Base-by-base conservation (phyloP, 1,140 invertebrate species). In the Drosophila nigromelanica region DNA sequence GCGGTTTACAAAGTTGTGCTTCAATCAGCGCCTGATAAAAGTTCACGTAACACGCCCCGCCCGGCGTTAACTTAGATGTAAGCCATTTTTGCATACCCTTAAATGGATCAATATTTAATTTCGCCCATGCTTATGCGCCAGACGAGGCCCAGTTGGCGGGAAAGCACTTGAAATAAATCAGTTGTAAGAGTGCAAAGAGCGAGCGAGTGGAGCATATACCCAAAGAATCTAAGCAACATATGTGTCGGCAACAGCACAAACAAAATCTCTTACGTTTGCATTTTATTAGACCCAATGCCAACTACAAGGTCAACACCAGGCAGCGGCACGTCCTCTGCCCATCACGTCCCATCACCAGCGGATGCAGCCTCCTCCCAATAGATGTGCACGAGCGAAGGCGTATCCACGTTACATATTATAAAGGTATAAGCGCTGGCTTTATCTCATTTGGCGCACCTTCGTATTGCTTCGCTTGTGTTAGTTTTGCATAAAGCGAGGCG, bases 51-150 rank as follows among this genome's bases (percentile, higher is more conserved):
- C 58, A 50, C 39, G 39, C 50, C 35, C 27, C 43, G 15, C 30
- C 27, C 18, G 47, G 24, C 30, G 43, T 15, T 75, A 47, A 37
- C 59, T 18, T 43, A 60, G 73, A 58, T 76, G 69, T 68, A 61
- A 73, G 62, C 56, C 69, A 50, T 69, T 73, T 76, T 76, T 73
- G 58, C 64, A 58, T 60, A 35, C 4, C 69, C 70, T 52, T 69
- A 67, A 79, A 72, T 60, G 75, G 75, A 86, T 86, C 81, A 87
- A 86, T 86, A 86, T 78, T 81, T 87, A 63, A 87, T 76, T 68
- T 82, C 54, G 37, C 37, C 24, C 33, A 11, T 14, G 15, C 12
- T 48, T 47, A 37, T 21, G 10, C 21, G 21, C 14, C 10, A 15
- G 42, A 8, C 18, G 33, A 58, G 69, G 45, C 61, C 40, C 61